Conservation (phyloP, 2,888 invertebrate genomes). For the Epirrhoe alternata region DNA sequence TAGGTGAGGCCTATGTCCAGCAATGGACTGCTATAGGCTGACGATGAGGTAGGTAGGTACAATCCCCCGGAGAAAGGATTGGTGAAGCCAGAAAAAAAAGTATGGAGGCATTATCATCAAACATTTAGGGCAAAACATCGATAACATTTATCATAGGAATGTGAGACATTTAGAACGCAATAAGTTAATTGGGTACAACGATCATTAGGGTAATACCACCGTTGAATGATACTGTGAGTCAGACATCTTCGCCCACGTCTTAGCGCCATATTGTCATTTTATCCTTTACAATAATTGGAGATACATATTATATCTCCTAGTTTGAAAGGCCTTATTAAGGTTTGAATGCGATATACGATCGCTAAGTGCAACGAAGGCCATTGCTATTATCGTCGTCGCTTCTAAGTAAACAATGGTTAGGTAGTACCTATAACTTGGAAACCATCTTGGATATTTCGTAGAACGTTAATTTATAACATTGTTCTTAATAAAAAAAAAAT, state of each 20-base stretch:
- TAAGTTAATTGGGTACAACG: conserved; percentile 53
- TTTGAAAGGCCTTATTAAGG: conserved; percentile 11
- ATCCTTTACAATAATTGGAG: not conserved
- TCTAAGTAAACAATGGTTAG: too few species aligned
- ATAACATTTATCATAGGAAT: conserved; percentile 24
- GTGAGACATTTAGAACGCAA: conserved; percentile 50
- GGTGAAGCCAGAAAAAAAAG: not conserved
- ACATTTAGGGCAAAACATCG: not conserved
- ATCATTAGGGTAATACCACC: conserved; percentile 49
- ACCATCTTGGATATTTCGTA: too few species aligned
- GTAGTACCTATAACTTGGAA: too few species aligned
- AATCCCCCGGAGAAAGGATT: too few species aligned
- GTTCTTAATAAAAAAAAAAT: too few species aligned
- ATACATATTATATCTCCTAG: not conserved
- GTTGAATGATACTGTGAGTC: conserved; percentile 48
- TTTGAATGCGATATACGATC: conserved; percentile 5
- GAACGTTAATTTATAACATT: too few species aligned
- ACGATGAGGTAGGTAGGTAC: too few species aligned
- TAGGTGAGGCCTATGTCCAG: too few species aligned
- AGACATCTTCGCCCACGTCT: conserved; percentile 59
- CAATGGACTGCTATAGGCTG: too few species aligned
- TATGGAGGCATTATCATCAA: not conserved
- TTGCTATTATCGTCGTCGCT: not conserved
- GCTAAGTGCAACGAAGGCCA: conserved; percentile 10
- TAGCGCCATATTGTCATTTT: conserved; percentile 32